Conservation (phyloP, 2,113 vertebrate genomes). For the Heloderma charlesbogerti region DNA sequence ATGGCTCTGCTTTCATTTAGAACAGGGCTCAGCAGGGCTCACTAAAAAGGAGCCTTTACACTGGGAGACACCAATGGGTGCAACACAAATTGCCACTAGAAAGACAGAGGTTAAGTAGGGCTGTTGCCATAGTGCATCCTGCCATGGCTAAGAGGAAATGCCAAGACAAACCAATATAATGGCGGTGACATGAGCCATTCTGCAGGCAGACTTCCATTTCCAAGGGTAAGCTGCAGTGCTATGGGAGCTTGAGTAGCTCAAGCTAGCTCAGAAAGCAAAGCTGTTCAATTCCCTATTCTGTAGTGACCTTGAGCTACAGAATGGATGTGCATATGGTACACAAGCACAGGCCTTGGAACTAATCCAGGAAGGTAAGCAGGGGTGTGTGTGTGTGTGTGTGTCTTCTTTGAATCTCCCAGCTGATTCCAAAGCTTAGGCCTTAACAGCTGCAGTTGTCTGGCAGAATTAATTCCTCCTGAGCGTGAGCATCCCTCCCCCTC, state of each 20-base stretch:
- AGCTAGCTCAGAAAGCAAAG: constrained; percentile 12
- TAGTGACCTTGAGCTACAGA: constrained; percentile 43
- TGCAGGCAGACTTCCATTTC: fast-evolving
- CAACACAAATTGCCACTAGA: constrained; percentile 17
- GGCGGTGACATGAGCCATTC: fast-evolving
- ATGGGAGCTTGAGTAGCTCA: neutral
- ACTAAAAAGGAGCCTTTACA: constrained; percentile 42
- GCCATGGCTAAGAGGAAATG: neutral
- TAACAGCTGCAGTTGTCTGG: constrained; percentile 64
- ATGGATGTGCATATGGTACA: constrained; percentile 42
- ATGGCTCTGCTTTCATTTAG: constrained; percentile 63
- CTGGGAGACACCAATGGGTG: constrained; percentile 15
- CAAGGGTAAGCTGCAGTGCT: fast-evolving
- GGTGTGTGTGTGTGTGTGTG: neutral
- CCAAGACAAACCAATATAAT: neutral
- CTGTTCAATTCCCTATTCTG: neutral
- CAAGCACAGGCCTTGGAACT: constrained; percentile 46
- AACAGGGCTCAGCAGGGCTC: constrained; percentile 38
- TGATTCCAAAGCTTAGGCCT: constrained; percentile 8
- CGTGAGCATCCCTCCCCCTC: neutral
- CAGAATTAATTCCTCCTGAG: constrained; percentile 56
- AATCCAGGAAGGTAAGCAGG: constrained; percentile 38
- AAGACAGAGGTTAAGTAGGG: neutral
- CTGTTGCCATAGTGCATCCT: neutral
- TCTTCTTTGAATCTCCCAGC: constrained; percentile 51